Evolutionary conservation across 2,888 invertebrate genomes (phyloP), one percentile per base, ranked within the genome.

Genomic region (Rhabditoides inermis): DNA sequence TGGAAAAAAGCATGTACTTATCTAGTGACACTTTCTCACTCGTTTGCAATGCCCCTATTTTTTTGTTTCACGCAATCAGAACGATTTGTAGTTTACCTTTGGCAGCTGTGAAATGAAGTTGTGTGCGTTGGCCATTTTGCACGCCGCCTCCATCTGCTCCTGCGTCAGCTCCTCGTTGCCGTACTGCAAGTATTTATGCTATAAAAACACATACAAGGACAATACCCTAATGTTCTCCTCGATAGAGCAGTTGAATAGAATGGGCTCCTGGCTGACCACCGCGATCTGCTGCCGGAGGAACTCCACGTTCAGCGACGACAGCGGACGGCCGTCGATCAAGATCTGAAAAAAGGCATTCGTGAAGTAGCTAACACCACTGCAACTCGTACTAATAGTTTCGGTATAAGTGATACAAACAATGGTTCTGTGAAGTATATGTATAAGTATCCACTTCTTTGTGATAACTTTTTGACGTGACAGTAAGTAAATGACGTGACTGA

Each of bases 241-340:
- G 42, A 72, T 69, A 12, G 67, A 78, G 5, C 77, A 77, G 22
- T 78, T 80, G 70, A 82, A 82, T 7, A 91, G 81, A 6, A 89
- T 83, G 3, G 82, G 82, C 61, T 82, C 82, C 41, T 71, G 78
- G 41, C 39, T 78, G 60, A 55, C 75, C 45, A 49, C 71, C 6
- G 77, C 78, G 27, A 78, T 72, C 25, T 73, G 61, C 12, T 70
- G 67, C 49, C 82, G 68, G 36, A 81, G 70, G 76, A 78, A 81
- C 25, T 77, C 77, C 3, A 81, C 63, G 57, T 81, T 81, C 25
- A 81, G 63, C 2, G 76, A 70, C 23, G 70, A 69, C 15, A 82
- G 68, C 55, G 80, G 73, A 2, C 61, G 60, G 2, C 77, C 80
- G 68, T 81, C 81, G 10, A 81, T 62, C 23, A 64, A 58, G 6